Evolutionary conservation across 2,888 invertebrate species (phyloP).

Genomic region (Trachelus tabidus): DNA sequence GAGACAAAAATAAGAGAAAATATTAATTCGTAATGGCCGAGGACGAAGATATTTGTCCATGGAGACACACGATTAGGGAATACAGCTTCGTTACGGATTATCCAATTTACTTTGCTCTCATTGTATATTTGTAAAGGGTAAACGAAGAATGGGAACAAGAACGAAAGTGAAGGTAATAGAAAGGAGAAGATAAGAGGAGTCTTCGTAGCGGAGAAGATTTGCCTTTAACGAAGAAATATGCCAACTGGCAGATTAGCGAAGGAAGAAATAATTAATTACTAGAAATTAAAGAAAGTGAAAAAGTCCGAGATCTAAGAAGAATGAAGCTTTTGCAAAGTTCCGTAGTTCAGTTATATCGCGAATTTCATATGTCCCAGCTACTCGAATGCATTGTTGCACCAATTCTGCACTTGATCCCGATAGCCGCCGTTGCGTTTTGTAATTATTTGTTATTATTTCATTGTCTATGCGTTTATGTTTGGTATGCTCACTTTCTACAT

Average conservation of each 20-base stretch:
- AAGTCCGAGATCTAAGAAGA: neutral
- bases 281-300: neutral
- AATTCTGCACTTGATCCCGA: constrained; percentile 26
- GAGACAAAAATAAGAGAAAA: constrained; percentile 11
- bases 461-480: constrained; percentile 42
- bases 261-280: neutral
- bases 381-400: constrained; percentile 30
- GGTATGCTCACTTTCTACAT: constrained; percentile 4
- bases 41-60: constrained; percentile 9
- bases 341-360: constrained; percentile 9
- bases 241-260: neutral
- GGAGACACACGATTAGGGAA: neutral
- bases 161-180: constrained; percentile 16
- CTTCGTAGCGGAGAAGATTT: neutral
- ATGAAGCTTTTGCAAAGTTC: constrained; percentile 14
- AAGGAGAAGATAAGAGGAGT: constrained; percentile 12
- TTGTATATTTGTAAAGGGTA: constrained; percentile 36
- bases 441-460: constrained; percentile 50
- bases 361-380: neutral
- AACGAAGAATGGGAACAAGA: constrained; percentile 13
- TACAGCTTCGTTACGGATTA: constrained; percentile 10
- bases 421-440: constrained; percentile 44
- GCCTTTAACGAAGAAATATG: neutral
- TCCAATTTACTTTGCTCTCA: neutral
- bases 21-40: constrained; percentile 17